A percentile compares a stretch with the other conserved stretches of the same genome.
These are phyloP conservation scores for Zaprionus taronus DNA, from an alignment of 1,140 invertebrate species.

Conservation along the genomic window DNA sequence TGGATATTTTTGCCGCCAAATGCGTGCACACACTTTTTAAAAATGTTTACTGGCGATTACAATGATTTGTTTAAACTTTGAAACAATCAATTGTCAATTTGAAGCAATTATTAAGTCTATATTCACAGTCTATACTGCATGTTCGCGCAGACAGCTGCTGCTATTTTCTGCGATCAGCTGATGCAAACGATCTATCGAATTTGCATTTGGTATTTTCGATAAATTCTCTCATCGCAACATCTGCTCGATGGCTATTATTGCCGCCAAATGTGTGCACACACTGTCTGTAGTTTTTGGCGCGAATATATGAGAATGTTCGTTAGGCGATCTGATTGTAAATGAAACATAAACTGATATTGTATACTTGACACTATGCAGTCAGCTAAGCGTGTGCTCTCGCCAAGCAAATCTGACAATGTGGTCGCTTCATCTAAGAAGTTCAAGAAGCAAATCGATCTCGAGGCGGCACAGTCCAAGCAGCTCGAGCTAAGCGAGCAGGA, in stretches of 20 bases:
- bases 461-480: not conserved
- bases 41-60: too few species aligned
- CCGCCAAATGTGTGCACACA: slow-evolving; percentile 22
- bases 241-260: not conserved
- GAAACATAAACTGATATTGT: not conserved
- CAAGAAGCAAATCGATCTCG: slow-evolving; percentile 28
- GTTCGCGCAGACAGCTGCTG: too few species aligned
- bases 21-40: slow-evolving; percentile 21
- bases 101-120: too few species aligned
- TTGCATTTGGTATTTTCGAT: not conserved
- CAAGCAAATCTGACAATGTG: slow-evolving; percentile 49
- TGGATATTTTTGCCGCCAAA: not conserved
- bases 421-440: slow-evolving; percentile 36
- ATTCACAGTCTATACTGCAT: too few species aligned
- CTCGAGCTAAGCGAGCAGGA: slow-evolving; percentile 22
- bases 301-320: slow-evolving; percentile 30
- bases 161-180: not conserved
- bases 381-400: slow-evolving; percentile 62
- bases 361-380: slow-evolving; percentile 1
- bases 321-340: not conserved
- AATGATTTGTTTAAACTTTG: too few species aligned
- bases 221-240: not conserved
- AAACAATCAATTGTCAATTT: too few species aligned
- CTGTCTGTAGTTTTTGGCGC: slow-evolving; percentile 35
- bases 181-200: not conserved